Base-by-base conservation (phyloP, 2,888 invertebrate species). In the Zygothrica quintamaculata region DNA sequence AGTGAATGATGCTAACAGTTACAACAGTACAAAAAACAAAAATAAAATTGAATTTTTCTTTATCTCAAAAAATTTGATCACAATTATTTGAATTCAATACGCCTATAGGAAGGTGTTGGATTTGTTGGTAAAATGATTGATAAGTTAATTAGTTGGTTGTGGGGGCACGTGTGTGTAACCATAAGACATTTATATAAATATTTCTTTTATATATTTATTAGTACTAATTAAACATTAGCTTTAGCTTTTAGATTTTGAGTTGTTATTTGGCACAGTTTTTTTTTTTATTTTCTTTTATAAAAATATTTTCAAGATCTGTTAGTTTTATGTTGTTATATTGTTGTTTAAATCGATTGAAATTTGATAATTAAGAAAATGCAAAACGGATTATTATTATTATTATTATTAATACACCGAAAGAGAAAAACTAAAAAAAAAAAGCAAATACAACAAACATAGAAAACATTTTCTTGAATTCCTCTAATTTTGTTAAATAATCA, bases 111-210 rank as follows among this genome's bases (percentile, higher is more conserved):
- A 44, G 44, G 40, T 51, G 58, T 60, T 56, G 76, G 25, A 29
- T 11, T 50, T 25, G 31, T 62, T 65, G 31, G 37, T 37, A 29
- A 34, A 15, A 47, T 59, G 37, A 47, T 59, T 25, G 7, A 8
- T 34, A 26, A 37, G 25, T 31, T 48, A 25, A 39, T 47, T 56
- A 47, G 56, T 43, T 55, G 51, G 22, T 64, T 72, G 65, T 70
- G 64, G 70, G 74, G 67, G 62, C 79, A 74, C 70, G 74, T 84
- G 91, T 91, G 91, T 91, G 90, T 90, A 91, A 91, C 91, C 91
- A 91, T 89, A 88, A 89, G 91, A 91, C 91, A 91, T 91, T 89
- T 66, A 72, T 77, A 61, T 66, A 71, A 55, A 53, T 73, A 70
- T 61, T 59, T 70, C 59, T 66, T 56, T 67, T 65, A 59, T 51